A percentile compares a stretch with the other conserved stretches of the same genome.
These are phyloP conservation scores for Disparrhopalites patrizii DNA, from an alignment of 2,888 invertebrate species.

Conservation along the genomic window DNA sequence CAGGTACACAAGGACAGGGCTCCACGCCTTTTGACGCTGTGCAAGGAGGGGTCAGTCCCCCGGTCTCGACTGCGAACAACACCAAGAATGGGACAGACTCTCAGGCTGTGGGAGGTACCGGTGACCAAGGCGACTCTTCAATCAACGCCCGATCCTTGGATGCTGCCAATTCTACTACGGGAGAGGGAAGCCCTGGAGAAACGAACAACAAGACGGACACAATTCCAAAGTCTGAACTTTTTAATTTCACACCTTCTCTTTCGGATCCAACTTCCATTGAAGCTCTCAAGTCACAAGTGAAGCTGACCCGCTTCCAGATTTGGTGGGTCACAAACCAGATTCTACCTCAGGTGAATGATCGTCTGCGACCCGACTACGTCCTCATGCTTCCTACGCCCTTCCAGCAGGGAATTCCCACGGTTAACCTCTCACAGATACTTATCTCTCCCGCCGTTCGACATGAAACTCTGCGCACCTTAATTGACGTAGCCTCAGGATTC, in stretches of 20 bases:
- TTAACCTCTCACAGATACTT: slow-evolving; percentile 42
- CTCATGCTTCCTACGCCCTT: slow-evolving; percentile 42
- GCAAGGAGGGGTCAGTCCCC: too few relatives aligned
- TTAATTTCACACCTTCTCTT: background rate
- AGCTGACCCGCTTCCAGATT: slow-evolving; percentile 31
- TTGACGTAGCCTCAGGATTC: slow-evolving; percentile 42
- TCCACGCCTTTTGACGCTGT: background rate
- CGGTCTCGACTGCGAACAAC: too few relatives aligned
- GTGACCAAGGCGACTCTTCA: too few relatives aligned
- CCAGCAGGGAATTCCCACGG: slow-evolving; percentile 44
- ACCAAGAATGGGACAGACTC: too few relatives aligned
- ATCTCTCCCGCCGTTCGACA: slow-evolving; percentile 34
- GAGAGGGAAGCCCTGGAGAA: background rate
- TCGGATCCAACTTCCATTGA: slow-evolving; percentile 9
- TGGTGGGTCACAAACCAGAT: slow-evolving; percentile 41
- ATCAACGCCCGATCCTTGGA: too few relatives aligned
- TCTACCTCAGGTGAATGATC: slow-evolving; percentile 35
- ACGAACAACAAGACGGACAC: background rate
- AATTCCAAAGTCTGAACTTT: slow-evolving; percentile 19
- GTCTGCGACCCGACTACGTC: slow-evolving; percentile 44
- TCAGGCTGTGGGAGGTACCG: too few relatives aligned
- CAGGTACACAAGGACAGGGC: background rate
- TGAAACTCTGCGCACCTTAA: slow-evolving; percentile 39
- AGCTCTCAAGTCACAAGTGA: background rate
- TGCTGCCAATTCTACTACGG: background rate